Base-by-base conservation (phyloP, 2,888 invertebrate species). In the Xylophagus ater region DNA sequence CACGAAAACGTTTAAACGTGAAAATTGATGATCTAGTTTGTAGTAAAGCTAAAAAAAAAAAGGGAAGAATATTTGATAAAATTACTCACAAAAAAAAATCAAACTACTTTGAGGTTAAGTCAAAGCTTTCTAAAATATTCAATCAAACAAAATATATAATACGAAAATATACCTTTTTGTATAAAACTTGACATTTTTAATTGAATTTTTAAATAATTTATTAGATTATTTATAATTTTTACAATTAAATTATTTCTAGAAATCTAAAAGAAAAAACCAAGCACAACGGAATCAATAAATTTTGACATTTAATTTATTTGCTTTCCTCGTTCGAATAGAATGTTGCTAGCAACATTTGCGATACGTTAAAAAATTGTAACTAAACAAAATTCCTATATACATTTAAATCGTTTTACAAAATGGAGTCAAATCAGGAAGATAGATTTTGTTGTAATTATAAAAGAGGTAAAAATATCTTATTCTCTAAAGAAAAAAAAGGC, bases 1-100 rank as follows among this genome's bases (percentile, higher is more conserved):
- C 77, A 15, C 80, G 70, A 57, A 73, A 81, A 49, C 86, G 69
- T 55, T 75, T 75, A 5, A 73, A 69, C 51, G 78, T 61, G 12
- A 69, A 44, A n/a, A 72, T 54, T 1, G 71, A 67, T 4, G 60
- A 47, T 36, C 62, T 62, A 12, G 61, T 52, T 45, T 61, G 60
- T 42, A 72, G 56, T 21, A 72, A 53, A n/a, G 49, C 72, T 72
- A 57, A 41, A 64, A 65, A 37, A 18, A 44, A 37, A 34, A 39
- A n/a, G 24, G 9, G 20, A 17, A 24, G 9, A 21, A 21, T 21
- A 7, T 9, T 21, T 21, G 9, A 21, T 21, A 7, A 21, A 7
- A 7, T 21, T 9, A 7, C 5, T 21, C 21, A 39, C 24, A 23
- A 12, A 4, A 9, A 26, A 23, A 23, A 23, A 8, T 13, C 17